Base-by-base conservation (phyloP, 2,888 invertebrate genomes). In the Panzeria rudis region DNA sequence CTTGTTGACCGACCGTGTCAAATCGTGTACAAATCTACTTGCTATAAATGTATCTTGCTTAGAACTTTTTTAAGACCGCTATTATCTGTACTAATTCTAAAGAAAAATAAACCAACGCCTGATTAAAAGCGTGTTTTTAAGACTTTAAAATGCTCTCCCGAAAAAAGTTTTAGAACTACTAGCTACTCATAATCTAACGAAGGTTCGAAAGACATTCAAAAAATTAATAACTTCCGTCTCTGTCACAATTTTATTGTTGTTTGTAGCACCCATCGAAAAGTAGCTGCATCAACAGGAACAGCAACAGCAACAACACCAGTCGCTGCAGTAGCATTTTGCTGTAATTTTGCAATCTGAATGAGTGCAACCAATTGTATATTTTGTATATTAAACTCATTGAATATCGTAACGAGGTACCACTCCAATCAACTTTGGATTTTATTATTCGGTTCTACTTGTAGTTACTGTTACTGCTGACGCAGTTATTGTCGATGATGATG, bases 301-400 rank as follows among this genome's bases (percentile, higher is more conserved):
- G 29, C 29, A 4, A 5, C 35, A 50, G 1, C n/a, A 56, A 41
- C 32, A 72, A 13, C 44, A 52, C 0, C 32, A 35, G 50, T 23
- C 52, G 15, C n/a, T n/a, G 23, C 38, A 66, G 17, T 23, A 35
- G 32, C 8, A 25, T 68, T 75, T 61, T 25, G 66, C 20, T 69
- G 15, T 44, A 50, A 75, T 69, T 69, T 69, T 69, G 61, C 35
- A 69, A 69, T 76, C 62, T 38, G 66, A 73, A 82, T 69, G 62
- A 62, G 69, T 76, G 69, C 61, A 75, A 69, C 62, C 81, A 69
- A 82, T 76, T 82, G 52, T 47, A 69, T 82, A 69, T 76, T 75
- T 82, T 82, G 69, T 69, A 82, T 75, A 82, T 76, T 62, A 62
- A 81, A 75, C 25, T 61, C 69, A 62, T 35, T 76, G 62, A 47